Base-by-base conservation (phyloP, 2,888 invertebrate genomes). In the Punctoribates punctum region DNA sequence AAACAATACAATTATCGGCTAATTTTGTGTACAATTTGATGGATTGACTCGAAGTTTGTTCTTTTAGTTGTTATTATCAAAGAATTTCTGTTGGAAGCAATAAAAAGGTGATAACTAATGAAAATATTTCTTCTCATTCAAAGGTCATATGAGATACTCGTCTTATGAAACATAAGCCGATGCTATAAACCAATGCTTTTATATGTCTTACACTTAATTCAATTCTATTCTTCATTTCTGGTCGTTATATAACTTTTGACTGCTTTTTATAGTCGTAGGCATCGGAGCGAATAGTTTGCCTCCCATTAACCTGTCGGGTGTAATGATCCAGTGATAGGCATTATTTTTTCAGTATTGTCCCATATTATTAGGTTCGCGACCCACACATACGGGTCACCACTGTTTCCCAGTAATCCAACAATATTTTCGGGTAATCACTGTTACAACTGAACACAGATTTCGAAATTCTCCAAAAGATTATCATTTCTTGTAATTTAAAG, bases 101-200 rank as follows among this genome's bases (percentile, higher is more conserved):
- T 51, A 51, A n/a, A 51, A 51, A 51, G 51, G 51, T 51, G 51
- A 51, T 51, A 51, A 51, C 51, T 51, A 51, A 51, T 51, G 51
- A 51, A 51, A 51, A 51, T 51, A 51, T 17, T 51, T 51, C 20
- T 17, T n/a, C 51, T 20, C 34, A 34, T 34, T 17, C 20, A 51
- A 51, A 51, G 51, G 51, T 51, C 51, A 20, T 13, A n/a, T 20
- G 51, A 51, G 51, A 51, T 51, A 51, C n/a, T n/a, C n/a, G 51
- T 51, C 17, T 3, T 51, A 20, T 51, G 20, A 20, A 51, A n/a
- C 17, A 51, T 17, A n/a, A n/a, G 51, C 51, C 4, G 4, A 20
- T 4, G 13, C 20, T 17, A 20, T 51, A 51, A 51, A 51, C n/a
- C 51, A 17, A 17, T 51, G 51, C n/a, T 51, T 51, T 51, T 51